Base-by-base conservation (phyloP, 2,888 invertebrate species). In the Synanthedon myopaeformis region DNA sequence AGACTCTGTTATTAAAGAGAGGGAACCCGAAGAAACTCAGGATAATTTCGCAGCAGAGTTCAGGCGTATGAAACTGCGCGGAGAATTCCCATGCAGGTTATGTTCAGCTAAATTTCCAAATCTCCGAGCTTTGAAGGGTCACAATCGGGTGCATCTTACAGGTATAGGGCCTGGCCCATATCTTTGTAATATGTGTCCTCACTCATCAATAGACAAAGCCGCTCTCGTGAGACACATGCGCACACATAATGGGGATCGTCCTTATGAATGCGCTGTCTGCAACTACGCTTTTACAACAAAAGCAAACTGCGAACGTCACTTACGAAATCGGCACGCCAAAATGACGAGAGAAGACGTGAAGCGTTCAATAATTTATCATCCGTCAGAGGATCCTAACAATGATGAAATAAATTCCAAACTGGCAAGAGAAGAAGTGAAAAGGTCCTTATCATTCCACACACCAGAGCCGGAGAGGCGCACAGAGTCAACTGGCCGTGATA, bases 261-360 rank as follows among this genome's bases (percentile, higher is more conserved):
- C 98, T 0, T 98, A 96, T 72, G 96, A 97, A 76, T 98, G 98
- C 72, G 92, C 94, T 0, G 90, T 97, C n/a, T 98, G 98, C 78
- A 96, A 96, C 69, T 97, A 96, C 71, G 97, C 97, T 3, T 98
- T 98, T 78, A 98, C 98, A 28, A 98, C 98, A 0, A 97, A 98
- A 84, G 97, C 98, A 1, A 98, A 98, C 74, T 98, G 98, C 76
- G 98, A 98, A 81, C 89, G 98, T 5, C 98, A 98, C 76, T 89
- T 98, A 64, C 90, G 97, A 60, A 98, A 98, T 76, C 91, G 96
- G 23, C 98, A 98, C 69, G 92, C 93, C 0, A 96, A 96, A 77
- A 90, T 92, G 1, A 93, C 94, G 1, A 90, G 96, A 54, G 95
- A 96, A 62, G 96, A 97, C 64, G 94, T 97, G 0, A 96, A 96